Conservation (phyloP, 2,888 invertebrate genomes). For the Poecilus cupreus region DNA sequence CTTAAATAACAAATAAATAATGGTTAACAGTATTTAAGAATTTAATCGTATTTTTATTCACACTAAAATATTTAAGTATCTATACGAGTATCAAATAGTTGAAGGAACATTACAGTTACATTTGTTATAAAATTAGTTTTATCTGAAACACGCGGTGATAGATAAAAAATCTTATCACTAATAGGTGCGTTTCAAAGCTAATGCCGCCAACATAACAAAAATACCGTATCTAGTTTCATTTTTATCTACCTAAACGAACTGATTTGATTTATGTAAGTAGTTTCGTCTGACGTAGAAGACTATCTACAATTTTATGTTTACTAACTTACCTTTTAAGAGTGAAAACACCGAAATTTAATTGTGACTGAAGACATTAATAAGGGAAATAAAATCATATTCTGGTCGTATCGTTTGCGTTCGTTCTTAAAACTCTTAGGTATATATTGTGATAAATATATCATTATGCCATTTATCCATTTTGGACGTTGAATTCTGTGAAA, state of each 20-base stretch:
- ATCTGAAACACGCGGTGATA: constrained; percentile 32
- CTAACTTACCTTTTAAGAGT: constrained; percentile 13
- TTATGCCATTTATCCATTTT: too few relatives aligned
- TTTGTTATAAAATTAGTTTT: constrained; percentile 52
- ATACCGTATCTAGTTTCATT: constrained; percentile 22
- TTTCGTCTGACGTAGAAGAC: background rate
- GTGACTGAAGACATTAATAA: too few relatives aligned
- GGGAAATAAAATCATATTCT: too few relatives aligned
- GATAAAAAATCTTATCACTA: constrained; percentile 51
- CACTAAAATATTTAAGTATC: constrained; percentile 23
- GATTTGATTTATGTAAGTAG: constrained; percentile 32
- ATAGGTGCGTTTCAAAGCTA: constrained; percentile 44
- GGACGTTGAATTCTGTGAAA: too few relatives aligned
- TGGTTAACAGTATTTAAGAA: constrained; percentile 21
- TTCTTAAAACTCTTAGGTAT: too few relatives aligned
- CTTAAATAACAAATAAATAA: constrained; percentile 8
- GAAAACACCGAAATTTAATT: background rate
- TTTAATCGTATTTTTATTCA: background rate
- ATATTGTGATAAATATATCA: too few relatives aligned
- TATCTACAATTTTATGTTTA: constrained; percentile 30
- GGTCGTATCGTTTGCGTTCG: too few relatives aligned
- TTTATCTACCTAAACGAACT: constrained; percentile 31
- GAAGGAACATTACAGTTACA: constrained; percentile 28
- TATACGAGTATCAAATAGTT: background rate
- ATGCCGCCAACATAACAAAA: constrained; percentile 31